Evolutionary conservation across 2,888 invertebrate species (phyloP).

Genomic region (Cremastinae sp.): DNA sequence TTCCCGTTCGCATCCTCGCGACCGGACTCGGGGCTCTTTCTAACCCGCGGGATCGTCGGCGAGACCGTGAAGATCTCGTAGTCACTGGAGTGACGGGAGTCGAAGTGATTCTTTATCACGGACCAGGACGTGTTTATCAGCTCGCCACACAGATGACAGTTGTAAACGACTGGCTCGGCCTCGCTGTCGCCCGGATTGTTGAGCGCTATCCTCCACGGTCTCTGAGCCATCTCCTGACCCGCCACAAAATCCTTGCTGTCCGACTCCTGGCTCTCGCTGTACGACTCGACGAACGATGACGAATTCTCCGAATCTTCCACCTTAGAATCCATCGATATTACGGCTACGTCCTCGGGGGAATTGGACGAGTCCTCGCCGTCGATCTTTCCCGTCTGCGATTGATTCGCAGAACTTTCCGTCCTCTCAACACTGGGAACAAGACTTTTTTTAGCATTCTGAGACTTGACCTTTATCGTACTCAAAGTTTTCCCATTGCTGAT

Average conservation of each 20-base stretch:
- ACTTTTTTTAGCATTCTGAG: too few relatives aligned
- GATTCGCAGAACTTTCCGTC: conserved; percentile 14
- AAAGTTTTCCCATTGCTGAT: conserved; percentile 14
- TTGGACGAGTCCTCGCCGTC: conserved; percentile 33
- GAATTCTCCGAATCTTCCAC: conserved; percentile 27
- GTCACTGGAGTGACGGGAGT: conserved; percentile 68
- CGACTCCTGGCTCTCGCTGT: conserved; percentile 20
- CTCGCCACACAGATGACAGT: conserved; percentile 75
- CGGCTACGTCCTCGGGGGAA: conserved; percentile 18
- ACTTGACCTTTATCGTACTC: neutral
- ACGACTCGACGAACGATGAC: conserved; percentile 13
- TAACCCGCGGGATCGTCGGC: conserved; percentile 66
- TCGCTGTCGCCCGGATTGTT: conserved; percentile 64
- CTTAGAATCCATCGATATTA: conserved; percentile 13
- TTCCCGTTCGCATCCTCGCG: conserved; percentile 64
- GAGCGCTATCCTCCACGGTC: conserved; percentile 70
- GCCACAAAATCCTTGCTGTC: conserved; percentile 12
- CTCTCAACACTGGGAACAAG: neutral
- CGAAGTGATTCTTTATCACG: conserved; percentile 70
- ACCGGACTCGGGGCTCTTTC: conserved; percentile 65
- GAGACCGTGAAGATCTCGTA: conserved; percentile 66
- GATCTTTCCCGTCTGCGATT: neutral
- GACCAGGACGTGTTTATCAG: conserved; percentile 73
- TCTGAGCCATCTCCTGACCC: conserved; percentile 24
- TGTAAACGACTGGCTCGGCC: conserved; percentile 64